Base-by-base conservation (phyloP, 2,888 invertebrate species). In the Habroteleia sp. region DNA sequence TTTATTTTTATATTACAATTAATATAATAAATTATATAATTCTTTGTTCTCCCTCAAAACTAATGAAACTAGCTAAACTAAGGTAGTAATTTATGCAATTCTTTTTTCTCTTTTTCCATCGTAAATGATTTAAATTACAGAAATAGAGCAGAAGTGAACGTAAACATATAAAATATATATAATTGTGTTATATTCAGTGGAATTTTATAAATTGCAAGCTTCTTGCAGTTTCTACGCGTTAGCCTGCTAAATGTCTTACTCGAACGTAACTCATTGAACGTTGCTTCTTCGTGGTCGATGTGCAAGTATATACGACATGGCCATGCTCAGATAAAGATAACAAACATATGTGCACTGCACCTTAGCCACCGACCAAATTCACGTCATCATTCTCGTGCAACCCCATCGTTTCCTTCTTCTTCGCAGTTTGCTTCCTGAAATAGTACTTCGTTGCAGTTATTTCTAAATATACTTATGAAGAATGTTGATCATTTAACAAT, bases 281-380 rank as follows among this genome's bases (percentile, higher is more conserved):
- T 23, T 16, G 58, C 50, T 42, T 41, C 31, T 44, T 46, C 52
- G 46, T 33, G 52, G 39, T 54, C 23, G 48, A 52, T 35, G 56
- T 50, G 58, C 50, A 58, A 11, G 58, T 65, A 63, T n/a, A n/a
- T 37, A 56, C 37, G 65, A 73, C 44, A 65, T 65, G 50, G 58
- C 73, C 60, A 54, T 73, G 60, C 66, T 60, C 27, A 66, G 73
- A 66, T 58, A 73, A 73, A 73, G 73, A 73, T 73, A 73, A 66
- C 66, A 73, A 73, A 73, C 73, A 73, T 52, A 35, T 65, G 66
- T 35, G 50, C 35, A 35, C 66, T 66, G 73, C 60, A 73, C 39
- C 73, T 73, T 46, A 42, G 56, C 29, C 39, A 37, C 14, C 41
- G 41, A 42, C 54, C 65, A 63, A 54, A 71, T 71, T 71, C 69